Evolutionary conservation across 2,888 invertebrate genomes (phyloP), one percentile per base, ranked within the genome.

Genomic region (Drosophila quinaria): DNA sequence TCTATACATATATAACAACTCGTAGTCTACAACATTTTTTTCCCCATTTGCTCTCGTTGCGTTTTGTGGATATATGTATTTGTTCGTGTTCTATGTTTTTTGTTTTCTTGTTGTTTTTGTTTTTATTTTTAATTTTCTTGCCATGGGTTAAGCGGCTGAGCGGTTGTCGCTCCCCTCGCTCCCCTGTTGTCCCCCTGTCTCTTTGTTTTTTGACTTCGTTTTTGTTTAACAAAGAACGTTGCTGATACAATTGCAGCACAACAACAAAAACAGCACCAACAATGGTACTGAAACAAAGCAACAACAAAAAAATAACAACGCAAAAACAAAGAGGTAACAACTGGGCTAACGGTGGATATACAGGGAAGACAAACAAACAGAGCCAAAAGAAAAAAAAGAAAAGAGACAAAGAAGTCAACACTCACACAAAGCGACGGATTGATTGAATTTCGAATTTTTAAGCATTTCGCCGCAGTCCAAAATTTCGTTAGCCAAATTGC

Each of bases 381-480:
- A 56, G 11, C 11, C 17, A 4, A 33, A 15, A 17, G 6, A 25
- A 44, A 46, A 37, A 15, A 49, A 47, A 50, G 37, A 35, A 37
- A 22, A 62, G 15, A 46, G 22, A 44, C 22, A 31, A 15, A 29
- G 42, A 29, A 19, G 10, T 15, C 25, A 61, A 52, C 41, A 42
- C 31, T 9, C 33, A 61, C 31, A 54, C 83, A 84, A 85, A 84
- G 88, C 83, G 68, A 73, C 49, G 74, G 86, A 84, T 84, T 84
- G 83, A 84, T 84, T 84, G 83, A 87, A 87, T 87, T 87, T 65
- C 78, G 83, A 84, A 84, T 86, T 84, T 84, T 85, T 86, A 87
- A 87, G 80, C 83, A 84, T 80, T 82, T 87, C 64, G 86, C 88
- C 83, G 75, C 73, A 85, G 78, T 80, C 61, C 64, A 80, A 87